Percentiles rank a stretch among this genome's conserved stretches.
phyloP scores from a whole-genome alignment of 2,888 invertebrate genomes.

The Hartigia nigra region DNA sequence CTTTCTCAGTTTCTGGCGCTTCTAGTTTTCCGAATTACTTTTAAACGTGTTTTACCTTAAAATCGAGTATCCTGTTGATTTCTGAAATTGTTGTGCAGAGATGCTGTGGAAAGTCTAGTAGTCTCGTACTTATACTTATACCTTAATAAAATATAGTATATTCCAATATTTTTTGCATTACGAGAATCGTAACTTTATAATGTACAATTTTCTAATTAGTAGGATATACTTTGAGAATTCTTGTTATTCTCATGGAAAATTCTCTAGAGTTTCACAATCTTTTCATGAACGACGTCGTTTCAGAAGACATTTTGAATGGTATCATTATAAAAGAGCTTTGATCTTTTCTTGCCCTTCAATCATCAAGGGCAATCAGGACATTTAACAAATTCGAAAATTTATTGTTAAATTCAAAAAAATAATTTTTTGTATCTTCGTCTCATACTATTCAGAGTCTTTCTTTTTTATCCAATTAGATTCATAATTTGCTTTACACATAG shows the following conservation, averaged over 20 bases:
- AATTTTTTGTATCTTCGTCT: not conserved
- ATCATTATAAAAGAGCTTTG: not conserved
- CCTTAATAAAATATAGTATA: not conserved
- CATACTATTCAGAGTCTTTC: not conserved
- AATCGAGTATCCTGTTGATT: not conserved
- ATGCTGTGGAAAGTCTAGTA: not conserved
- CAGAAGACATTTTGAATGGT: not conserved
- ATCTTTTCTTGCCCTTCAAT: conserved; percentile 12
- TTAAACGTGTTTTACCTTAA: not conserved
- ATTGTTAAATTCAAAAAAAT: conserved; percentile 27
- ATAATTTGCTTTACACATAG: too few relatives aligned
- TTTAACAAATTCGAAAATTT: conserved; percentile 60
- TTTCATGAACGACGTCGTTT: not conserved
- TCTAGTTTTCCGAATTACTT: conserved; percentile 20
- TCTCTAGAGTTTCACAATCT: not conserved
- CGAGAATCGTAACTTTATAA: too few relatives aligned
- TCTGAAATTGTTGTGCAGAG: not conserved
- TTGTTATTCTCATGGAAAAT: not conserved
- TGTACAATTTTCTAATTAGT: too few relatives aligned
- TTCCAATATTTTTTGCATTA: too few relatives aligned
- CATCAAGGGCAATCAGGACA: conserved; percentile 45
- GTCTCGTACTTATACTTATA: not conserved
- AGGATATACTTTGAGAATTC: too few relatives aligned
- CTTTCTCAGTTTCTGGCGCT: conserved; percentile 34
- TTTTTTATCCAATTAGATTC: not conserved